Percentiles rank a stretch among this genome's conserved stretches.
Conservation (phyloP, 2,888 invertebrate genomes). For the Parascotia fuliginaria region DNA sequence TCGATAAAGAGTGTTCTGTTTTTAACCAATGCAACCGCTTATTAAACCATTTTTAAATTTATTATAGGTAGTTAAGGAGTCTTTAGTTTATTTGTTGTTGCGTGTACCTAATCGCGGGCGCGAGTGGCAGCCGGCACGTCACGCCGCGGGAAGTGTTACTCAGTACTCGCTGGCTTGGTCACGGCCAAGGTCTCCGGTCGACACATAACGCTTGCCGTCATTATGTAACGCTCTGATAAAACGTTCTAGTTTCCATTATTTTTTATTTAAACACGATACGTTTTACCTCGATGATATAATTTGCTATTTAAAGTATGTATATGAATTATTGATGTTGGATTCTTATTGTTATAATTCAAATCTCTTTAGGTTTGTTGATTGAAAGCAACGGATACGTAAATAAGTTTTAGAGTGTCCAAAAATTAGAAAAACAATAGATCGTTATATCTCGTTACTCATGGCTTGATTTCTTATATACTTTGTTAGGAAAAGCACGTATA, state of each 20-base stretch:
- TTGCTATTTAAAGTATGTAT: too few relatives aligned
- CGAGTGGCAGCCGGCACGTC: slow-evolving; percentile 56
- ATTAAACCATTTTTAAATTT: slow-evolving; percentile 30
- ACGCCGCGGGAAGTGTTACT: slow-evolving; percentile 69
- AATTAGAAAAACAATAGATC: slow-evolving; percentile 51
- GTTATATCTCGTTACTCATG: slow-evolving; percentile 40
- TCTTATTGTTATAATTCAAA: not conserved
- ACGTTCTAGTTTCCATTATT: slow-evolving; percentile 53
- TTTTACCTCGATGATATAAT: slow-evolving; percentile 12
- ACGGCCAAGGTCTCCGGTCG: slow-evolving; percentile 80
- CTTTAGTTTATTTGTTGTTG: slow-evolving; percentile 53
- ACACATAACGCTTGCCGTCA: slow-evolving; percentile 60
- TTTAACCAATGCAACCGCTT: slow-evolving; percentile 19
- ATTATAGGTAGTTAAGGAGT: slow-evolving; percentile 36
- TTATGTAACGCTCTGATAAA: slow-evolving; percentile 72
- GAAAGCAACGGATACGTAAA: slow-evolving; percentile 7
- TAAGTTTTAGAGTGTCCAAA: slow-evolving; percentile 34
- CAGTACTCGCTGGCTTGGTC: slow-evolving; percentile 66
- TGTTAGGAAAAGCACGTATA: slow-evolving; percentile 3
- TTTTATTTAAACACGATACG: slow-evolving; percentile 40
- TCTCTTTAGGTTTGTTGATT: slow-evolving; percentile 1
- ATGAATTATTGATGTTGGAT: not conserved
- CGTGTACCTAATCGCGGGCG: slow-evolving; percentile 60
- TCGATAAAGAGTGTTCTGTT: slow-evolving; percentile 12
- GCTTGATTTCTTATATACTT: slow-evolving; percentile 2